Evolutionary conservation across 2,113 vertebrate genomes (phyloP), one percentile per base, ranked within the genome.

Genomic region (Otus sunia): DNA sequence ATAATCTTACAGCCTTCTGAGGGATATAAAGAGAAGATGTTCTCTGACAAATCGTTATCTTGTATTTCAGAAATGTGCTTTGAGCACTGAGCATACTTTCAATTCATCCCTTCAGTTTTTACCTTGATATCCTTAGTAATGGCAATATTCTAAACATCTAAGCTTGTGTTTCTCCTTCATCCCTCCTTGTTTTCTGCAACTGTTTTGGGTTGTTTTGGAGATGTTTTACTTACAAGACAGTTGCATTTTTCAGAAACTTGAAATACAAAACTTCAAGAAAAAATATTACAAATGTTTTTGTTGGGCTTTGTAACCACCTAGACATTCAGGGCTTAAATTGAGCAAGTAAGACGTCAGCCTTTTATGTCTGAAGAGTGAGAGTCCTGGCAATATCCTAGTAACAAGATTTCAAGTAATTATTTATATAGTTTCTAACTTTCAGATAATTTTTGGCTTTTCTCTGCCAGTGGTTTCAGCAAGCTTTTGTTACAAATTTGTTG

Each of bases 31-130:
- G 86, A 91, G 64, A 92, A 93, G 82, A 83, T 58, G 32, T 92
- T 94, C 84, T 94, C 82, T 96, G 96, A 97, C 95, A 97, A 93
- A 96, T 95, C 88, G 91, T 90, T 93, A 77, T 77, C 97, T 95
- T 91, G 88, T 96, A 81, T 94, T 96, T 97, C 87, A 90, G 76
- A 96, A 94, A 84, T 83, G 45, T 83, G 85, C 90, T 96, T 92
- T 94, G 94, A 94, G 94, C 93, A 58, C 53, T 59, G 86, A 95
- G 22, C 87, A 15, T 77, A 53, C 59, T 84, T 90, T 96, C 78
- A 84, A 5, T 50, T 80, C 73, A 69, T 91, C 91, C 90, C 36
- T 76, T 86, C 86, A 92, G 68, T 94, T 96, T 96, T 95, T 90
- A 73, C 90, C 76, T 94, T 92, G 91, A 93, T 92, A 82, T 74